phyloP scores from a whole-genome alignment of 2,888 invertebrate genomes.

The Eugnorisma glareosa region DNA sequence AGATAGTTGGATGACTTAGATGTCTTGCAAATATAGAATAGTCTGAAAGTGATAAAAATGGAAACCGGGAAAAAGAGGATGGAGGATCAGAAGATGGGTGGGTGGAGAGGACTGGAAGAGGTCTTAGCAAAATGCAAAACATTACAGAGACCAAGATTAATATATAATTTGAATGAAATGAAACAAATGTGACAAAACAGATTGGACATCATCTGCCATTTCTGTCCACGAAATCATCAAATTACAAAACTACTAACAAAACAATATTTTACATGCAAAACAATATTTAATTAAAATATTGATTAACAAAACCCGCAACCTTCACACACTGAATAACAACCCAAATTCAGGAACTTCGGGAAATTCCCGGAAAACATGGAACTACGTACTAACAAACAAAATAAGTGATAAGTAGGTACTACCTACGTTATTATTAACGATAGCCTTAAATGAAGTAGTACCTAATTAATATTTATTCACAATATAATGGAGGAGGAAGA shows the following conservation, averaged over 20 bases:
- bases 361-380: conserved; percentile 3
- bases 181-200: background rate
- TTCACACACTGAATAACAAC: background rate
- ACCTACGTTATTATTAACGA: background rate
- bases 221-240: background rate
- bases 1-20: too few species aligned
- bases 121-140: background rate
- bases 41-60: background rate
- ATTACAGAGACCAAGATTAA: background rate
- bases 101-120: background rate
- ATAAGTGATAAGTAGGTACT: background rate
- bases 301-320: background rate
- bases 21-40: background rate
- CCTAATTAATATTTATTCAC: conserved; percentile 15
- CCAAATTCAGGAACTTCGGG: background rate
- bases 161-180: too few species aligned
- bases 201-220: background rate
- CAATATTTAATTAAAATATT: conserved; percentile 15
- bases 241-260: background rate
- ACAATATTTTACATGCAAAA: background rate
- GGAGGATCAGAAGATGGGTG: background rate
- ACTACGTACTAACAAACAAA: conserved; percentile 14
- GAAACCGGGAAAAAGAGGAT: too few species aligned
- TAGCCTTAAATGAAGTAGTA: background rate
- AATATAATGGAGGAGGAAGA: background rate